A percentile compares a stretch with the other conserved stretches of the same genome.
Evolutionary conservation across 2,797 vertebrate species (phyloP).

Genomic region (Natrix natrix): DNA sequence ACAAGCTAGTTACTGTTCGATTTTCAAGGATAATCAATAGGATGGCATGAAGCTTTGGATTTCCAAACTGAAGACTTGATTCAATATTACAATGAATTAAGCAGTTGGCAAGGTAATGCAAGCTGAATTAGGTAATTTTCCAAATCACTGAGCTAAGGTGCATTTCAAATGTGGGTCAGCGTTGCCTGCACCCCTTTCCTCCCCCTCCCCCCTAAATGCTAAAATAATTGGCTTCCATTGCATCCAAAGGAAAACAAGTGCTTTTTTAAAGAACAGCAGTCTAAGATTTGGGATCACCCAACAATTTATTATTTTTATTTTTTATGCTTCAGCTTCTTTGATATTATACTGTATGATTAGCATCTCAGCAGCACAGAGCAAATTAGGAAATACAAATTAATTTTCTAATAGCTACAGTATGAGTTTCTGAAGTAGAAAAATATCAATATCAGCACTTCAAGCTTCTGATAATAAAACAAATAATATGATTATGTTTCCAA

Average conservation of each 20-base stretch:
- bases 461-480: slow-evolving; percentile 31
- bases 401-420: slow-evolving; percentile 20
- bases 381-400: slow-evolving; percentile 29
- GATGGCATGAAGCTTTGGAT: background rate
- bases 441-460: slow-evolving; percentile 17
- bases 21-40: background rate
- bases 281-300: background rate
- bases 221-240: background rate
- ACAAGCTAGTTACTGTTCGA: background rate
- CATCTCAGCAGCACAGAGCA: background rate
- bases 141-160: background rate
- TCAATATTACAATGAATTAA: background rate
- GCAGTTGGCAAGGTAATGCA: background rate
- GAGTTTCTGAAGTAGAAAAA: slow-evolving; percentile 23
- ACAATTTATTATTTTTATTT: background rate
- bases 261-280: background rate
- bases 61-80: background rate
- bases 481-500: slow-evolving; percentile 17
- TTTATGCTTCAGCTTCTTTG: background rate
- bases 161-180: background rate
- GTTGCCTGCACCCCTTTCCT: background rate
- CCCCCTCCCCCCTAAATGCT: background rate
- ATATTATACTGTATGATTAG: background rate
- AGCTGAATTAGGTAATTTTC: background rate
- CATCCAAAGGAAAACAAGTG: background rate